Evolutionary conservation across 2,797 vertebrate species (phyloP).

Genomic region (Serranus cabrilla): DNA sequence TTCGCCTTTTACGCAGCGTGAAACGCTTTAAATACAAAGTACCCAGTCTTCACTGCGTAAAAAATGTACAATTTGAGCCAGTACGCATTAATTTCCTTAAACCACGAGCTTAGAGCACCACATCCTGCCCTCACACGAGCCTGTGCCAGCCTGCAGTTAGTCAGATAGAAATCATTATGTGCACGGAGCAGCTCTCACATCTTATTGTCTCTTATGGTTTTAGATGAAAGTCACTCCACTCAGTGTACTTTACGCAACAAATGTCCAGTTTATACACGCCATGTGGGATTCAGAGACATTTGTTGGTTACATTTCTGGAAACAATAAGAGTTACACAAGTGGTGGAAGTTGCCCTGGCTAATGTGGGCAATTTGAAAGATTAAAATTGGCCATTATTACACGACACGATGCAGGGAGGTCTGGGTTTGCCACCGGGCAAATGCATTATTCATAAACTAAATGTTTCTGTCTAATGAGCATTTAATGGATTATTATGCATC

Average conservation of each 20-base stretch:
- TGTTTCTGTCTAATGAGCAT: constrained; percentile 75
- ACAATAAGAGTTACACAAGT: constrained; percentile 26
- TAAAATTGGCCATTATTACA: constrained; percentile 51
- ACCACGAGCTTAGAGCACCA: neutral
- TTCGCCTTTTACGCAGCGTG: neutral
- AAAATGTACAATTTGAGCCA: neutral
- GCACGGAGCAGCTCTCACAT: constrained; percentile 1
- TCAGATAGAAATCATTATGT: constrained; percentile 18
- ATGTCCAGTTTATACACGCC: neutral
- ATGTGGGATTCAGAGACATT: neutral
- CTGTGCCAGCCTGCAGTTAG: neutral
- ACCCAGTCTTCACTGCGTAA: neutral
- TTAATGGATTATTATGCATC: constrained; percentile 81
- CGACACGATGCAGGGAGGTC: constrained; percentile 48
- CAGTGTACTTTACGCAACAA: constrained; percentile 4
- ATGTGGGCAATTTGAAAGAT: constrained; percentile 38
- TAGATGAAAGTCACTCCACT: constrained; percentile 9
- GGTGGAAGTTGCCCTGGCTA: constrained; percentile 11
- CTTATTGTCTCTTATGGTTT: constrained; percentile 22
- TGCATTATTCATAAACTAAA: constrained; percentile 80
- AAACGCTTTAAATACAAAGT: neutral
- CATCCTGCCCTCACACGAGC: neutral
- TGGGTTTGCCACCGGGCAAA: constrained; percentile 73
- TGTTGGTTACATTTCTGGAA: constrained; percentile 42
- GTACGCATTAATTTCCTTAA: neutral